A percentile compares a stretch with the other conserved stretches of the same genome.
These are phyloP conservation scores for Amiota communis DNA, from an alignment of 2,888 invertebrate species.

Conservation along the genomic window DNA sequence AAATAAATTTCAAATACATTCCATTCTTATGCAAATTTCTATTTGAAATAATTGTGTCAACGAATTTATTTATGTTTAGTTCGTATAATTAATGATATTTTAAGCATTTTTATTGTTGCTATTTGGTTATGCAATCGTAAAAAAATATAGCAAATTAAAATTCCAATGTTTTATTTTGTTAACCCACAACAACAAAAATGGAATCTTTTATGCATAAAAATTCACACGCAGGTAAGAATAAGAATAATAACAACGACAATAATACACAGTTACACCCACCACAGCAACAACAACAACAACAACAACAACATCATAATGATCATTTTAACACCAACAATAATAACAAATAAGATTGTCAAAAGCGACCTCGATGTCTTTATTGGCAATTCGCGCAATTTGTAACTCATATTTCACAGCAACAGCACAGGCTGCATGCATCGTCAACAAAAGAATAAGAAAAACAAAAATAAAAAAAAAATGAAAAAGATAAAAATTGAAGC, in stretches of 20 bases:
- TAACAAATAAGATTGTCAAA: constrained; percentile 42
- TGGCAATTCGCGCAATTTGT: constrained; percentile 56
- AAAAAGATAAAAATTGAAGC: background rate
- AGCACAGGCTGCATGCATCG: background rate
- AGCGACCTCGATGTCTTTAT: constrained; percentile 52
- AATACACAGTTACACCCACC: constrained; percentile 1
- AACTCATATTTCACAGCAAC: constrained; percentile 54
- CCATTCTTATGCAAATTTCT: no score
- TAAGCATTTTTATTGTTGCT: background rate
- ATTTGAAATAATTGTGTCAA: no score
- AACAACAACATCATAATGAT: background rate
- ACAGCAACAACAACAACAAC: constrained; percentile 5
- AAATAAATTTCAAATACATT: no score
- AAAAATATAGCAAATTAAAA: constrained; percentile 11
- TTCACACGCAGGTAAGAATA: constrained; percentile 1
- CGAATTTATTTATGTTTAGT: no score
- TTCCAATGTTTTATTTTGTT: constrained; percentile 8
- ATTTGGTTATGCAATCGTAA: constrained; percentile 40
- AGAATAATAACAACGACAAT: background rate
- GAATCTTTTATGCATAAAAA: constrained; percentile 13
- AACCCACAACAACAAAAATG: constrained; percentile 25
- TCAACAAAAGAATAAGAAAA: constrained; percentile 8
- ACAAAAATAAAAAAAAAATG: background rate
- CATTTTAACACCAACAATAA: constrained; percentile 3
- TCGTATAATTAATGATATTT: no score